These are phyloP conservation scores for Elysia chlorotica DNA, from an alignment of 1,140 invertebrate species.

Conservation along the genomic window DNA sequence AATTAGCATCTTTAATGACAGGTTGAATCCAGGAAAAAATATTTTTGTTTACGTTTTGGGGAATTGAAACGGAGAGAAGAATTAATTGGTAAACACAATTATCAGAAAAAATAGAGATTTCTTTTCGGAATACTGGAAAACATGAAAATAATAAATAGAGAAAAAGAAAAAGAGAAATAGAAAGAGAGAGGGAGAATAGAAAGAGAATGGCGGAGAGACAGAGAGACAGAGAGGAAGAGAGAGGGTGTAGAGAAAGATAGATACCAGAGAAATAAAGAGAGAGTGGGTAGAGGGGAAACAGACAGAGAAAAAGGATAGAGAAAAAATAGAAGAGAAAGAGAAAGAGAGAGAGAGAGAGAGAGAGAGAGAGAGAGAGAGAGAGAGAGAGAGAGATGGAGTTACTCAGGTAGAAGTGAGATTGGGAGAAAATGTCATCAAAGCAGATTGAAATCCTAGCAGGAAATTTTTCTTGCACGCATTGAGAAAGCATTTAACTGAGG, in stretches of 20 bases:
- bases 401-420: neutral
- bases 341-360: slow-evolving; percentile 19
- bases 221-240: neutral
- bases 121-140: too few species aligned
- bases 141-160: too few species aligned
- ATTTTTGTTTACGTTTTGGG: too few species aligned
- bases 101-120: too few species aligned
- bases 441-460: too few species aligned
- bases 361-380: neutral
- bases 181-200: neutral
- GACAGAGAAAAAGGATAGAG: neutral
- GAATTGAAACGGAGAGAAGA: too few species aligned
- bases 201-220: neutral
- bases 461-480: too few species aligned
- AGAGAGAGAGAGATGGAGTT: neutral
- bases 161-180: too few species aligned
- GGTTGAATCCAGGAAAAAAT: too few species aligned
- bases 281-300: neutral
- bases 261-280: neutral
- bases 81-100: too few species aligned
- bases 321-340: slow-evolving; percentile 6
- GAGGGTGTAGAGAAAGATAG: neutral
- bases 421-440: neutral
- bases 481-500: too few species aligned
- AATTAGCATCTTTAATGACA: too few species aligned